Base-by-base conservation (phyloP, 2,797 vertebrate species). In the Dermochelys coriacea region DNA sequence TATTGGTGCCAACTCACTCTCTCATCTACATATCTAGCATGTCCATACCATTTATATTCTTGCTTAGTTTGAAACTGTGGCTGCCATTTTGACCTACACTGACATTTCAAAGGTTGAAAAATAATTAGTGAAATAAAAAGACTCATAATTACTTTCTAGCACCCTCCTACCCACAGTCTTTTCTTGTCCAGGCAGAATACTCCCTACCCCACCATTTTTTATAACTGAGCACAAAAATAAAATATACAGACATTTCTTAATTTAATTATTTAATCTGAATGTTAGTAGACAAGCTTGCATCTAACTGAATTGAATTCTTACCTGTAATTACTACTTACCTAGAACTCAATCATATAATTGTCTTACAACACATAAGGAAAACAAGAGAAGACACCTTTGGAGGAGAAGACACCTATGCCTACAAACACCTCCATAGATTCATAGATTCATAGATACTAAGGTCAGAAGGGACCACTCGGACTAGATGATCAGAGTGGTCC, bases 61-160 rank as follows among this genome's bases (percentile, higher is more conserved):
- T 37, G 45, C 97, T 85, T 96, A 6, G 95, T 97, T 95, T 89
- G 95, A 95, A 98, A 96, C 82, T 97, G 91, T 95, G 97, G 83
- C 93, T 96, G 85, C 75, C 87, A 94, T 93, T 97, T 96, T 98
- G 95, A 98, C 97, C 97, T 97, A 96, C 95, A 96, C 93, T 96
- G 95, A 96, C 92, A 97, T 98, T 98, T 98, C 89, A 95, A 97
- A 97, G 89, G 82, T 90, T 97, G 92, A 97, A 98, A 92, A 97
- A 98, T 97, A 98, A 97, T 98, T 98, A 97, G 94, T 96, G 94
- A 98, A 98, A 97, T 98, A 98, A 98, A 98, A 98, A 97, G 93
- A 90, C 93, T 97, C 85, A 96, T 97, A 96, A 97, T 96, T 94
- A 95, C 93, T 96, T 90, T 96, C 96, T 93, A 97, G 96, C 93